Conservation (phyloP, 1,140 invertebrate species). For the Hyles vespertilio region DNA sequence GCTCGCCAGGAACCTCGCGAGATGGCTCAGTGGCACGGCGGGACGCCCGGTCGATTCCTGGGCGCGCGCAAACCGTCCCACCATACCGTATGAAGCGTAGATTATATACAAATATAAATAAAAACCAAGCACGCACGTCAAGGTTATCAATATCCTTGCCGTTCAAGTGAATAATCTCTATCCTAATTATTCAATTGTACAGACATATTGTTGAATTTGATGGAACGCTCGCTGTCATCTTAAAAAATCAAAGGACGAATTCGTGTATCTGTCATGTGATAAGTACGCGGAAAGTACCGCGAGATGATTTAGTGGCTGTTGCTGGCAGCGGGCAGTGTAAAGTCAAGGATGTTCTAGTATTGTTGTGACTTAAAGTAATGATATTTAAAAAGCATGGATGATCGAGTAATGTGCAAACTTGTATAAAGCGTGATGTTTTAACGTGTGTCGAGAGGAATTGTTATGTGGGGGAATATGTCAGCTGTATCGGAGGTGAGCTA, state of each 20-base stretch:
- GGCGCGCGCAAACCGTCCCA: constrained; percentile 40
- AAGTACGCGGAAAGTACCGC: constrained; percentile 12
- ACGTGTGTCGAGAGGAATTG: too few species aligned
- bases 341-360: too few species aligned
- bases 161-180: background rate
- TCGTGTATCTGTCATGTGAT: constrained; percentile 26
- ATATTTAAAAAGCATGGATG: too few species aligned
- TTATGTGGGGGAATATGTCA: constrained; percentile 5
- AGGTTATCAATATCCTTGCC: too few species aligned
- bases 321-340: too few species aligned
- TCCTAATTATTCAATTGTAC: constrained; percentile 3
- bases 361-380: too few species aligned
- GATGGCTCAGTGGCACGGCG: constrained; percentile 64
- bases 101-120: constrained; percentile 22
- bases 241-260: constrained; percentile 22
- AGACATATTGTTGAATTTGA: constrained; percentile 2
- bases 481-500: constrained; percentile 3
- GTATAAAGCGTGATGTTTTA: too few species aligned
- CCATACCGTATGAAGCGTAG: constrained; percentile 39
- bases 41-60: constrained; percentile 65
- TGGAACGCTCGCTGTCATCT: constrained; percentile 4
- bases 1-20: constrained; percentile 47
- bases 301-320: constrained; percentile 11
- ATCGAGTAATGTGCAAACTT: too few species aligned
- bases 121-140: background rate